phyloP scores from a whole-genome alignment of 1,140 invertebrate species.

The Belonocnema kinseyi region DNA sequence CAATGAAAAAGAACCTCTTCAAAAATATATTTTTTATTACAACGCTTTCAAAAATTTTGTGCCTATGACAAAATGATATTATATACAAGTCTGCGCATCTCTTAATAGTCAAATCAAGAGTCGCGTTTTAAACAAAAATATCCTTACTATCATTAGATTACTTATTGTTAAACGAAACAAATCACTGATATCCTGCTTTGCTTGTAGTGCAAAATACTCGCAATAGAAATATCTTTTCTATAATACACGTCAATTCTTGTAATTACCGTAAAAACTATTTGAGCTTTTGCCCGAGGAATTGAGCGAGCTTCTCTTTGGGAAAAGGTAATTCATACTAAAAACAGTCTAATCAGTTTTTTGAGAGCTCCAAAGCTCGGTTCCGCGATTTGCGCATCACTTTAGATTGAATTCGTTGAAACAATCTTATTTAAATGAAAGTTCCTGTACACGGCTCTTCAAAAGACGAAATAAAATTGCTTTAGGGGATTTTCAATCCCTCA shows the following conservation, averaged over 20 bases:
- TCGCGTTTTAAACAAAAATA: not conserved
- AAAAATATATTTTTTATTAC: slow-evolving; percentile 32
- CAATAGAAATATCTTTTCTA: not conserved
- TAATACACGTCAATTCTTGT: slow-evolving; percentile 10
- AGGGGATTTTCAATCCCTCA: slow-evolving; percentile 38
- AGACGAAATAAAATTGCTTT: slow-evolving; percentile 4
- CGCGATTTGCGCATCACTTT: not conserved
- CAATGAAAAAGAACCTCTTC: slow-evolving; percentile 1
- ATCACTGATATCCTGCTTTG: slow-evolving; percentile 8
- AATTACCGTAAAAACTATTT: slow-evolving; percentile 5
- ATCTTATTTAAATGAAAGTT: not conserved
- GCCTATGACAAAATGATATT: no score
- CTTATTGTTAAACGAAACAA: not conserved
- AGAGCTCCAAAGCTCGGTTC: not conserved
- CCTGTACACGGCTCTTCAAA: not conserved
- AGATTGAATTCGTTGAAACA: not conserved
- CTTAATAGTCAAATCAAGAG: not conserved
- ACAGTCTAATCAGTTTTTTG: slow-evolving; percentile 8
- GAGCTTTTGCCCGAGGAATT: slow-evolving; percentile 16
- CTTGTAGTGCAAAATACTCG: not conserved
- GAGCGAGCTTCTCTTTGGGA: not conserved
- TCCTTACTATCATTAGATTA: no score
- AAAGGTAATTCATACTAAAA: slow-evolving; percentile 14
- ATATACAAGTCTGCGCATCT: no score
- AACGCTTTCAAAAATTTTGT: no score